A percentile compares a stretch with the other conserved stretches of the same genome.
Conservation (phyloP, 2,888 invertebrate species). For the Pasiphila rectangulata region DNA sequence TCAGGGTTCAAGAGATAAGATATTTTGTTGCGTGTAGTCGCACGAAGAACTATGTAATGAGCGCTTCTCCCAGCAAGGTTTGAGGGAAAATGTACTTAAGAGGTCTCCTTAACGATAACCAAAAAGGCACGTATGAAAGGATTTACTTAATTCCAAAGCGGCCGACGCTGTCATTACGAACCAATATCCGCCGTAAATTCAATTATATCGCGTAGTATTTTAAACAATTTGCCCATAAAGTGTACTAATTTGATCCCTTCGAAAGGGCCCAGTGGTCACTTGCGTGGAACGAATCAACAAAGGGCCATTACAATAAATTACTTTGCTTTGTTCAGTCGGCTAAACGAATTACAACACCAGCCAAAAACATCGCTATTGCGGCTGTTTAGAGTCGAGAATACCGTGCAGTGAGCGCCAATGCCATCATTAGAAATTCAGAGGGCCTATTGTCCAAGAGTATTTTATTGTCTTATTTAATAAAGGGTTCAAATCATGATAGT, state of each 20-base stretch:
- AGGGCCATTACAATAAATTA: constrained; percentile 48
- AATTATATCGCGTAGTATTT: constrained; percentile 26
- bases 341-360: constrained; percentile 13
- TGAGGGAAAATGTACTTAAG: no score
- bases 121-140: no score
- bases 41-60: no score
- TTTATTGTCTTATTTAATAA: constrained; percentile 28
- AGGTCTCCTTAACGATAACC: no score
- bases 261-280: constrained; percentile 35
- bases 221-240: constrained; percentile 35
- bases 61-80: no score
- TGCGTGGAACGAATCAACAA: constrained; percentile 42
- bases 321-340: constrained; percentile 31
- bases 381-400: constrained; percentile 16
- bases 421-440: constrained; percentile 26
- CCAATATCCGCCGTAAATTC: constrained; percentile 21
- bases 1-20: no score
- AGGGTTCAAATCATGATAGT: constrained; percentile 15
- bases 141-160: constrained; percentile 1
- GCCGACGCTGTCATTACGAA: constrained; percentile 12
- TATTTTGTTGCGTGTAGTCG: no score
- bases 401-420: constrained; percentile 2
- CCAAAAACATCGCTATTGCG: constrained; percentile 6
- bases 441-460: constrained; percentile 24
- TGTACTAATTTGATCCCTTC: constrained; percentile 46